phyloP scores from a whole-genome alignment of 2,797 vertebrate genomes.

The Threskiornis aethiopicus region DNA sequence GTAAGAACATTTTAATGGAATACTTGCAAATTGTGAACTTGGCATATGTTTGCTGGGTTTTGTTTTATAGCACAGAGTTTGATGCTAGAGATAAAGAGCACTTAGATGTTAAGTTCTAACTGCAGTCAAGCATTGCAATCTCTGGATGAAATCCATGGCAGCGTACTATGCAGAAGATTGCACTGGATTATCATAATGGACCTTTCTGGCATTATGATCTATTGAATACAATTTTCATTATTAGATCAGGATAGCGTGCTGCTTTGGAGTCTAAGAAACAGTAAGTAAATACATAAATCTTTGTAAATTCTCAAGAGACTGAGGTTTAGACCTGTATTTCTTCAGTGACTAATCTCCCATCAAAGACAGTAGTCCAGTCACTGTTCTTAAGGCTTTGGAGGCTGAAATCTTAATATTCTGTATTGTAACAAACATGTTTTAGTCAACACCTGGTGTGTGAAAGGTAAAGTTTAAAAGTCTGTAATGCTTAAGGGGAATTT shows the following conservation, averaged over 20 bases:
- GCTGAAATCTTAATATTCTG: background rate
- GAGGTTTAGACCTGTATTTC: background rate
- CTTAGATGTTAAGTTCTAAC: slow-evolving; percentile 2
- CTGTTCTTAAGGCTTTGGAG: background rate
- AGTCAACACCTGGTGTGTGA: background rate
- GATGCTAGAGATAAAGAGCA: slow-evolving; percentile 24
- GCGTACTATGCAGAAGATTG: background rate
- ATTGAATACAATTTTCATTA: slow-evolving; percentile 12
- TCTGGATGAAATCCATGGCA: background rate
- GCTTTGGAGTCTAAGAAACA: background rate
- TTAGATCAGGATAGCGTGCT: background rate
- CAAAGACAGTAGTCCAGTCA: background rate
- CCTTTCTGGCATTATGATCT: slow-evolving; percentile 40
- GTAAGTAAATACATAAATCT: slow-evolving; percentile 37
- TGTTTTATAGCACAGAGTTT: background rate
- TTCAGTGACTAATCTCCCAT: background rate
- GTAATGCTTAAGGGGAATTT: background rate
- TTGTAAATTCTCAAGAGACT: background rate
- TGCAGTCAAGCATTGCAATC: slow-evolving; percentile 28
- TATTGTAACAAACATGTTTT: background rate
- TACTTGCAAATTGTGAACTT: background rate
- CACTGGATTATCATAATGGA: slow-evolving; percentile 41
- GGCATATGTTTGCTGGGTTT: background rate
- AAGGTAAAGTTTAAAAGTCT: background rate
- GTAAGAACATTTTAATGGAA: slow-evolving; percentile 21